Evolutionary conservation across 2,113 vertebrate species (phyloP).

Genomic region (Perca schrenkii): DNA sequence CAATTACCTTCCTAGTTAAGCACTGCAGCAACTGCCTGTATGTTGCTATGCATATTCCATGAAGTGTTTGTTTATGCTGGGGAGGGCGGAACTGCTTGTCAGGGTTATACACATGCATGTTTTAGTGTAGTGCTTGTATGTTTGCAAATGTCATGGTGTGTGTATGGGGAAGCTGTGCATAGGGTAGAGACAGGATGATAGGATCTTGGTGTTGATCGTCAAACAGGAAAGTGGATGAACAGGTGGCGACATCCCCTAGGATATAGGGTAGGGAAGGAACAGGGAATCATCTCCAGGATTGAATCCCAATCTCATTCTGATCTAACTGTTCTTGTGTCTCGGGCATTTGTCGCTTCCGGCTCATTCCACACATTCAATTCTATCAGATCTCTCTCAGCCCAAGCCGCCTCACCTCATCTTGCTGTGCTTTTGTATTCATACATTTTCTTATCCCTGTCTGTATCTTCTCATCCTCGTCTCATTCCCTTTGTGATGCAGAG

Average conservation of each 20-base stretch:
- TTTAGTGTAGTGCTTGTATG: conserved; percentile 28
- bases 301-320: conserved; percentile 65
- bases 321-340: conserved; percentile 66
- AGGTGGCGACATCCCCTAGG: conserved; percentile 45
- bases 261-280: conserved; percentile 47
- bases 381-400: conserved; percentile 61
- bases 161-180: not conserved
- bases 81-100: conserved; percentile 1
- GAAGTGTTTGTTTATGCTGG: conserved; percentile 41
- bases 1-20: conserved; percentile 80
- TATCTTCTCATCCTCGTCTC: conserved; percentile 55
- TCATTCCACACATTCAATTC: conserved; percentile 50
- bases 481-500: conserved; percentile 46
- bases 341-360: conserved; percentile 49
- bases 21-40: conserved; percentile 53
- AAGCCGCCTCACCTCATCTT: conserved; percentile 56
- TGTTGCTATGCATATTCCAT: conserved; percentile 25
- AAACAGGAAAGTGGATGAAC: conserved; percentile 56
- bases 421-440: conserved; percentile 67
- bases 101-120: conserved; percentile 32
- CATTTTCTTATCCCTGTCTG: conserved; percentile 54
- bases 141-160: conserved; percentile 40
- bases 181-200: conserved; percentile 14
- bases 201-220: conserved; percentile 44
- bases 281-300: conserved; percentile 64